These are phyloP conservation scores for Epinotia nisella DNA, from an alignment of 2,888 invertebrate genomes.

Conservation along the genomic window DNA sequence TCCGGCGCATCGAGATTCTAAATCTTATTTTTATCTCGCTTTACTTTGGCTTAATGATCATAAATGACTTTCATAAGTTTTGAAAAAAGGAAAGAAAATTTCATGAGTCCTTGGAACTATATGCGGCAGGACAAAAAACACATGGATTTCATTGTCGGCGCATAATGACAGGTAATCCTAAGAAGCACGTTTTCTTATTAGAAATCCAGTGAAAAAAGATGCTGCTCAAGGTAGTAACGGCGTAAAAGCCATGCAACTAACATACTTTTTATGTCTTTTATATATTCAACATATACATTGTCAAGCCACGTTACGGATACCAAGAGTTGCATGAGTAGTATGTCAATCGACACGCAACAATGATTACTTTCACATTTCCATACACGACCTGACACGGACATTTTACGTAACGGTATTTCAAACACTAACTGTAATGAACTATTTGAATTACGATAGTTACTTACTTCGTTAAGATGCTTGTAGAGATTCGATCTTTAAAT, in stretches of 20 bases:
- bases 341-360: constrained; percentile 63
- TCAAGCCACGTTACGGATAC: constrained; percentile 46
- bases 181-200: constrained; percentile 27
- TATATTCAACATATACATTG: constrained; percentile 24
- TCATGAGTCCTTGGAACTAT: not conserved
- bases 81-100: not conserved
- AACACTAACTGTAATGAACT: constrained; percentile 19
- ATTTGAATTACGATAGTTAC: constrained; percentile 33
- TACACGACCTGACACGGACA: constrained; percentile 28
- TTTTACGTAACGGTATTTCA: constrained; percentile 34
- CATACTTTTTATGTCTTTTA: not conserved
- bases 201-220: constrained; percentile 10
- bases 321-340: constrained; percentile 29
- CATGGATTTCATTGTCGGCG: not conserved
- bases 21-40: constrained; percentile 43
- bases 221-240: not conserved
- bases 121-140: not conserved
- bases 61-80: constrained; percentile 25
- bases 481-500: not conserved
- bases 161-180: constrained; percentile 8
- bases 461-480: not conserved
- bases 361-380: constrained; percentile 72
- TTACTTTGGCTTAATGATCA: constrained; percentile 31
- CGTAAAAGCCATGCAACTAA: not conserved
- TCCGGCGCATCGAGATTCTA: constrained; percentile 44